Conservation (phyloP, 2,888 invertebrate species). For the Hesperia comma region DNA sequence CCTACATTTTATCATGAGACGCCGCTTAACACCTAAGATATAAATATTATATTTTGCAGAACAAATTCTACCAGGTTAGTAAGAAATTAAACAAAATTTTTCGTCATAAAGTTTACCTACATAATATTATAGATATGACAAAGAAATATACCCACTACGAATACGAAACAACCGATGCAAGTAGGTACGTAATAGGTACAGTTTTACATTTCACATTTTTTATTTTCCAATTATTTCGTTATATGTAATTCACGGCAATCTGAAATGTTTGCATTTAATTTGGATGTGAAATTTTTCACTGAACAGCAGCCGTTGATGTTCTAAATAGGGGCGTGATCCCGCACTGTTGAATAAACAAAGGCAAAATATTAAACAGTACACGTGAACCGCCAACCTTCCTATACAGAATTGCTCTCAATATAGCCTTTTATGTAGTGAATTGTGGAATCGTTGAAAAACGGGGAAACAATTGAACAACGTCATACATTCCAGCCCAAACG, state of each 20-base stretch:
- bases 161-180: too few relatives aligned
- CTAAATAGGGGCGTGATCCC: not conserved
- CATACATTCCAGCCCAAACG: slow-evolving; percentile 5
- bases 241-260: not conserved
- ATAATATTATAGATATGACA: too few relatives aligned
- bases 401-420: not conserved
- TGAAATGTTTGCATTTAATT: slow-evolving; percentile 9
- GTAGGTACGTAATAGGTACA: not conserved
- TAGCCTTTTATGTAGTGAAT: slow-evolving; percentile 1
- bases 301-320: not conserved
- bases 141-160: too few relatives aligned
- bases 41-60: too few relatives aligned
- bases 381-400: not conserved
- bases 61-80: too few relatives aligned
- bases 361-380: not conserved
- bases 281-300: slow-evolving; percentile 3
- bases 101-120: too few relatives aligned
- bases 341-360: slow-evolving; percentile 4
- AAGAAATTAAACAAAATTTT: too few relatives aligned
- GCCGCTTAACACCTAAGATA: too few relatives aligned
- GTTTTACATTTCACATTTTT: not conserved
- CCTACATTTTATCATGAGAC: too few relatives aligned
- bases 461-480: slow-evolving; percentile 21
- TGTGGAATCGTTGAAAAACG: slow-evolving; percentile 12
- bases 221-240: not conserved